A percentile compares a stretch with the other conserved stretches of the same genome.
Conservation (phyloP, 2,113 vertebrate species). For the Enhydra lutris region DNA sequence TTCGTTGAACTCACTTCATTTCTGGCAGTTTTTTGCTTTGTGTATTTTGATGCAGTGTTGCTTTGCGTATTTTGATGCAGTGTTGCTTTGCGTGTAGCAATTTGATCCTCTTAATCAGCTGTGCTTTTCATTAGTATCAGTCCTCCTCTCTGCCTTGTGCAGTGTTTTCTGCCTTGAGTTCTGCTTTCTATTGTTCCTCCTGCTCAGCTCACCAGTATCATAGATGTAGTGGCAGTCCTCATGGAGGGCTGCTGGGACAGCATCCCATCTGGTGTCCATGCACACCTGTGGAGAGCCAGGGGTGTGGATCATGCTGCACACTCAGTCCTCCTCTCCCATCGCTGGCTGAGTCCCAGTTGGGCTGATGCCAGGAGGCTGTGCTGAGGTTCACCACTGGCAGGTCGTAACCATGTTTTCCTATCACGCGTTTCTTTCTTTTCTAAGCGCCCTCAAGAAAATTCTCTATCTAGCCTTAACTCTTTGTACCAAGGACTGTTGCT, state of each 20-base stretch:
- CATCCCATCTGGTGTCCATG: too few relatives aligned
- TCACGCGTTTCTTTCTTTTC: background rate
- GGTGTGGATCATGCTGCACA: background rate
- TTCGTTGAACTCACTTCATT: background rate
- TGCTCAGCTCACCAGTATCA: background rate
- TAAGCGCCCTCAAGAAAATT: background rate
- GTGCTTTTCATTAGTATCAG: background rate
- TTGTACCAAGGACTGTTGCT: background rate
- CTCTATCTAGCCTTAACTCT: background rate
- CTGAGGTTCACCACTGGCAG: background rate
- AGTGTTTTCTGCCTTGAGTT: background rate
- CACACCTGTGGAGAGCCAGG: background rate
- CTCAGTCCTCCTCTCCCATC: background rate
- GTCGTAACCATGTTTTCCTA: background rate
- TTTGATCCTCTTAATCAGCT: background rate
- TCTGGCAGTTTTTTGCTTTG: background rate
- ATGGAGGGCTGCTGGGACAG: background rate
- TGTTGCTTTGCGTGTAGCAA: background rate
- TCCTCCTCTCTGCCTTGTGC: background rate
- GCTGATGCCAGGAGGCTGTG: background rate
- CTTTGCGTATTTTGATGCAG: background rate
- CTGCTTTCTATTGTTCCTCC: background rate
- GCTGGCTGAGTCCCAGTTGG: background rate
- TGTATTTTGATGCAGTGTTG: background rate
- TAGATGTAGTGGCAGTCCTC: background rate